Percentiles rank a stretch among this genome's conserved stretches.
phyloP scores from a whole-genome alignment of 2,797 vertebrate species.

The Zenarchopterus dispar region DNA sequence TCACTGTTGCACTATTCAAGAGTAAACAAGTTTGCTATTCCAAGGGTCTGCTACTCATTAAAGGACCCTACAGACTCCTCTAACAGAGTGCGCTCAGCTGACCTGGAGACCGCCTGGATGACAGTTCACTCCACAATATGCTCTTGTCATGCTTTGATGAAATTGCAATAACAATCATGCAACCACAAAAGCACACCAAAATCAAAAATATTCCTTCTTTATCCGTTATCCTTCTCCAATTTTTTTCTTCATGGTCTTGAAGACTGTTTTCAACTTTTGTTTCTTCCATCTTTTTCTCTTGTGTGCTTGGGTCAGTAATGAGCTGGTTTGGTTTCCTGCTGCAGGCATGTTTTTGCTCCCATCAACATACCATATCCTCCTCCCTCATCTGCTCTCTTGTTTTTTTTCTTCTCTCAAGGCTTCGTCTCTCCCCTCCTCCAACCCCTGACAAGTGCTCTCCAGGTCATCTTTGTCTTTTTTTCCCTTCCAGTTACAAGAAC shows the following conservation, averaged over 20 bases:
- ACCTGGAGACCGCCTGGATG: slow-evolving; percentile 42
- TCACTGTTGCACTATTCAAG: slow-evolving; percentile 37
- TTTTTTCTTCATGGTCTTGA: slow-evolving; percentile 11
- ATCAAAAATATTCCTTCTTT: slow-evolving; percentile 30
- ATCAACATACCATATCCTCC: slow-evolving; percentile 36
- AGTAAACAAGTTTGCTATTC: slow-evolving; percentile 49
- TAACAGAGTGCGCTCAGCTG: slow-evolving; percentile 56
- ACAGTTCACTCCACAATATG: slow-evolving; percentile 62
- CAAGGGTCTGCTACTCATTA: slow-evolving; percentile 72
- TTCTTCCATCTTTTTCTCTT: slow-evolving; percentile 23
- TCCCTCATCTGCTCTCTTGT: slow-evolving; percentile 41
- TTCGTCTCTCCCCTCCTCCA: slow-evolving; percentile 9
- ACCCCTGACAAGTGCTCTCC: slow-evolving; percentile 34
- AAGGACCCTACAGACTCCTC: slow-evolving; percentile 42
- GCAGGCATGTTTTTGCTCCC: slow-evolving; percentile 58
- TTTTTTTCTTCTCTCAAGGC: slow-evolving; percentile 47
- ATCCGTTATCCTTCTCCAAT: slow-evolving; percentile 7
- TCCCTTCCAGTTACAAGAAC: background rate
- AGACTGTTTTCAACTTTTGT: slow-evolving; percentile 47
- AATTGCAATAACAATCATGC: slow-evolving; percentile 75
- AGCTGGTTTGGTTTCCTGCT: slow-evolving; percentile 67
- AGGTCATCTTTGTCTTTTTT: slow-evolving; percentile 38
- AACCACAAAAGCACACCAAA: slow-evolving; percentile 21
- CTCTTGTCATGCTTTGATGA: slow-evolving; percentile 72
- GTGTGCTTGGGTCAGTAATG: slow-evolving; percentile 69